These are phyloP conservation scores for Tenthredo scrophulariae DNA, from an alignment of 2,888 invertebrate species.

Conservation along the genomic window DNA sequence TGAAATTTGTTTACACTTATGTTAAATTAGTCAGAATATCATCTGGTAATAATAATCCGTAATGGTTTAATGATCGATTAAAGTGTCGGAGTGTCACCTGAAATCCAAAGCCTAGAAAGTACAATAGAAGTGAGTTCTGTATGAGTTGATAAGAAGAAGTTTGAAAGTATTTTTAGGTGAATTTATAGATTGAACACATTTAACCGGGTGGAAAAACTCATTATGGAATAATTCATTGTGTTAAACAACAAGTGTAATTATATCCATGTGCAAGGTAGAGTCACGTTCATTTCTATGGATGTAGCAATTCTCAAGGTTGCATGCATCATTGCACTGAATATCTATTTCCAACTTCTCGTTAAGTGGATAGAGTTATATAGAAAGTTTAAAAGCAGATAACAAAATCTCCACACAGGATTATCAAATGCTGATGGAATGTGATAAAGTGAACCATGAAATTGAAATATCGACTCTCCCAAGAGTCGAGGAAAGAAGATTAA, in stretches of 20 bases:
- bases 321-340: conserved; percentile 45
- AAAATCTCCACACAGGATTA: background rate
- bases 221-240: conserved; percentile 27
- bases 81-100: background rate
- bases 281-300: conserved; percentile 29
- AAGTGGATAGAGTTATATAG: background rate
- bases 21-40: background rate
- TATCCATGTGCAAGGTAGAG: conserved; percentile 24
- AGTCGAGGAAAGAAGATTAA: background rate
- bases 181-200: conserved; percentile 7
- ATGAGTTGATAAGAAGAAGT: background rate
- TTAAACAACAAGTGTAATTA: conserved; percentile 9
- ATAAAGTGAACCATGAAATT: background rate
- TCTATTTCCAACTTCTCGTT: conserved; percentile 30
- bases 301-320: conserved; percentile 38
- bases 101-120: conserved; percentile 25
- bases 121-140: background rate
- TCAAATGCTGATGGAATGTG: background rate
- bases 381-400: background rate
- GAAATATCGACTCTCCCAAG: background rate
- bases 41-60: background rate
- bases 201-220: background rate
- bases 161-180: conserved; percentile 1
- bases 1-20: background rate
- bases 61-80: background rate